Percentiles rank a stretch among this genome's conserved stretches.
Evolutionary conservation across 1,140 invertebrate species (phyloP).

Genomic region (Ceratina australensis): DNA sequence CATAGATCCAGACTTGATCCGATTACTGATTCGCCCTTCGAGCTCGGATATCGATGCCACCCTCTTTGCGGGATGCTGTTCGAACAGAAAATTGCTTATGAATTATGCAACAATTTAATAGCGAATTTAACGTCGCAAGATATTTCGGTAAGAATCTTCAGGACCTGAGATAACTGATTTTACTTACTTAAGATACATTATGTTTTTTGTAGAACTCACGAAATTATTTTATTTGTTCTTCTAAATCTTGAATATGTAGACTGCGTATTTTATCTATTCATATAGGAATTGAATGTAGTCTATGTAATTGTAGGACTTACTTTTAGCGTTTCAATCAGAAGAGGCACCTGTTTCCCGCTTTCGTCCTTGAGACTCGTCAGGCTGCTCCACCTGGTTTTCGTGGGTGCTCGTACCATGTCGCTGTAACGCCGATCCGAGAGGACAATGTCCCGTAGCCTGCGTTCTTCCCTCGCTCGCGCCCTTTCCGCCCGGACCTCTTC

Average conservation of each 20-base stretch:
- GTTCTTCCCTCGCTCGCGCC: slow-evolving; percentile 31
- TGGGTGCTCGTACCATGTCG: slow-evolving; percentile 58
- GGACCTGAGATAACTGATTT: too few species aligned
- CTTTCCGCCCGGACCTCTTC: slow-evolving; percentile 55
- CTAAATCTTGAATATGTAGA: too few species aligned
- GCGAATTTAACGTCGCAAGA: background rate
- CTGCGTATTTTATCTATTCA: too few species aligned
- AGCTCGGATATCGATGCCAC: slow-evolving; percentile 48
- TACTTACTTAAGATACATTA: too few species aligned
- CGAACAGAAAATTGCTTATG: background rate
- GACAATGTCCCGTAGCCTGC: slow-evolving; percentile 17
- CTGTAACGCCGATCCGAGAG: slow-evolving; percentile 63
- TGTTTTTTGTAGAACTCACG: too few species aligned
- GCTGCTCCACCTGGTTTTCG: slow-evolving; percentile 71
- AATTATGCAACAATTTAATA: background rate
- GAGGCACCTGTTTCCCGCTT: slow-evolving; percentile 58
- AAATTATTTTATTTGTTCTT: background rate
- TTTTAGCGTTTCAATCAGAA: slow-evolving; percentile 65
- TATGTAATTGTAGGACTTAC: slow-evolving; percentile 47
- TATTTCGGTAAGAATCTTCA: background rate
- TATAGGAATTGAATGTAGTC: too few species aligned
- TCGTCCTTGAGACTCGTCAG: slow-evolving; percentile 71
- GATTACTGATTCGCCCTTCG: slow-evolving; percentile 13
- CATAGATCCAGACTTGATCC: slow-evolving; percentile 33
- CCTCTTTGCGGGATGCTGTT: slow-evolving; percentile 37